Base-by-base conservation (phyloP, 2,113 vertebrate species). In the Sceloporus undulatus region DNA sequence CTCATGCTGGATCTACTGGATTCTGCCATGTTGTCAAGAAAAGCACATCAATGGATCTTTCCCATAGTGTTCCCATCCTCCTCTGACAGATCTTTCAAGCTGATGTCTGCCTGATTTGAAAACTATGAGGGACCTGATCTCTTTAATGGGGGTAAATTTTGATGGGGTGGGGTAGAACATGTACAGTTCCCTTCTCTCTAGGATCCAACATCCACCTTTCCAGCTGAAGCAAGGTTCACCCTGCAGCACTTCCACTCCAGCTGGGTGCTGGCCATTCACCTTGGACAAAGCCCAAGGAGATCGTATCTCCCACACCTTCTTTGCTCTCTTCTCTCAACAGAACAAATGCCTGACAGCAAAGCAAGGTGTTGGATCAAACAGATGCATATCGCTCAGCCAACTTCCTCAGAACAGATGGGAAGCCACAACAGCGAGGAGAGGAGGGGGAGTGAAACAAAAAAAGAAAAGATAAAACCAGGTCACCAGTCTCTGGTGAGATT, bases 401-500 rank as follows among this genome's bases (percentile, higher is more conserved):
- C 87, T 71, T 81, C 90, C 88, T 68, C 83, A 1, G 1, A 5
- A 16, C 91, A 87, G 91, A 81, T 5, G 82, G 86, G 79, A 48
- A 52, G 59, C 78, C 65, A 66, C 71, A 21, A 0, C 0, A 27
- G 38, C 80, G 62, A 71, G 59, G 27, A 0, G 0, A 8, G 5
- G 25, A 38, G 0, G 38, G 13, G 80, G 18, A 85, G 87, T 2
- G 56, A 25, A 68, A 19, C 40, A n/a, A 25, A 48, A 79, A 25
- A 48, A 79, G 84, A 85, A 86, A 40, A 25, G 92, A 48, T 84
- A 90, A 94, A 96, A 91, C 88, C 81, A 91, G 56, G 90, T 56
- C 89, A 16, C 91, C 95, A 92, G 96, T 95, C 91, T 83, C 91
- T 83, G 86, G 9, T 38, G 4, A 94, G 95, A 96, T 95, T 94